Percentiles rank a stretch among this genome's conserved stretches.
phyloP scores from a whole-genome alignment of 2,797 vertebrate species.

The Sandelia bainsii region DNA sequence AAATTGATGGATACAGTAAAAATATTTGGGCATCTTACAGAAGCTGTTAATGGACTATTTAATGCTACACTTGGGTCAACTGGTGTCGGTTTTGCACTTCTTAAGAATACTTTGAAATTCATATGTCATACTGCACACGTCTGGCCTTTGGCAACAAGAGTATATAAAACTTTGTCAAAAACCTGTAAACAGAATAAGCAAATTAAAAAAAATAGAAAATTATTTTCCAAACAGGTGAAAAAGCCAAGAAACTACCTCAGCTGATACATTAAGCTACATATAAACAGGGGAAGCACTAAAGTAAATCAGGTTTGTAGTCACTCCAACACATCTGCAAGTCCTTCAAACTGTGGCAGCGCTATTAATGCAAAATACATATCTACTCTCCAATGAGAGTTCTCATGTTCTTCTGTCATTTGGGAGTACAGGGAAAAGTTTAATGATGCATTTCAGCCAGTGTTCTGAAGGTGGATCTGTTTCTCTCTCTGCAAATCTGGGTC shows the following conservation, averaged over 20 bases:
- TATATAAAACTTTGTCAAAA: slow-evolving; percentile 1
- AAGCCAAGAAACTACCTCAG: slow-evolving; percentile 53
- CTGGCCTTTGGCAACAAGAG: not conserved
- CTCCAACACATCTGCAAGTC: slow-evolving; percentile 75
- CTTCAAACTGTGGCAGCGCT: slow-evolving; percentile 55
- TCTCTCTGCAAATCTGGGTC: slow-evolving; percentile 60
- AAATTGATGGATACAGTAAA: slow-evolving; percentile 71
- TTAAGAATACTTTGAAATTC: slow-evolving; percentile 15
- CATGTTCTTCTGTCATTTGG: slow-evolving; percentile 66
- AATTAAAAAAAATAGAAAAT: slow-evolving; percentile 13
- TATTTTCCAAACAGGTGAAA: slow-evolving; percentile 51
- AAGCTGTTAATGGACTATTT: slow-evolving; percentile 43
- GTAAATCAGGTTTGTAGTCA: slow-evolving; percentile 43
- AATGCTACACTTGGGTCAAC: slow-evolving; percentile 28
- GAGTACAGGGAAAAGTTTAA: slow-evolving; percentile 57
- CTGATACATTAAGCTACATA: slow-evolving; percentile 30
- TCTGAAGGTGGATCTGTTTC: slow-evolving; percentile 49
- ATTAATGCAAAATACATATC: slow-evolving; percentile 73
- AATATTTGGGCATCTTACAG: slow-evolving; percentile 52
- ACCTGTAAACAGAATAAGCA: slow-evolving; percentile 46
- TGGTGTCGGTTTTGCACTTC: slow-evolving; percentile 26
- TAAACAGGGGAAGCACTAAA: slow-evolving; percentile 34
- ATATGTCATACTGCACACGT: not conserved
- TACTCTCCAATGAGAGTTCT: slow-evolving; percentile 61
- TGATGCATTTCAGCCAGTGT: slow-evolving; percentile 47